Conservation (phyloP, 2,797 vertebrate genomes). For the Falco naumanni region DNA sequence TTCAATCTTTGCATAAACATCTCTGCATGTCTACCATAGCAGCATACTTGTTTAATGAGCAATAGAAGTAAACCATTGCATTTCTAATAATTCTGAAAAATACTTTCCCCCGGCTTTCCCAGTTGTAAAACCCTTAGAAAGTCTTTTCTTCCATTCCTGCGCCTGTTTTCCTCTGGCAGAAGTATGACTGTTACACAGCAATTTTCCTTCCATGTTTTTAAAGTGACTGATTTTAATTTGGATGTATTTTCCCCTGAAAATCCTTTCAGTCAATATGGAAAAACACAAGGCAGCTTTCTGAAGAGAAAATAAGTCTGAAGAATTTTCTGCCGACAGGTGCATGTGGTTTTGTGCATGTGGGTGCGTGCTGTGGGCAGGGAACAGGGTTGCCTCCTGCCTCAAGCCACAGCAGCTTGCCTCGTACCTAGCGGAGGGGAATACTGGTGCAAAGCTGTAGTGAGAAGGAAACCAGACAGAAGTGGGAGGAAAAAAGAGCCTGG, state of each 20-base stretch:
- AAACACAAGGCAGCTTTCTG: not conserved
- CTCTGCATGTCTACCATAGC: not conserved
- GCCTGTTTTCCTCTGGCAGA: not conserved
- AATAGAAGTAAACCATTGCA: not conserved
- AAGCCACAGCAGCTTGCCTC: not conserved
- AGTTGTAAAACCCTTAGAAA: not conserved
- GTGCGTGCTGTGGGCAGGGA: not conserved
- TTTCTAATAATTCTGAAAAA: not conserved
- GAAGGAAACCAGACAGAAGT: not conserved
- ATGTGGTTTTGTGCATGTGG: not conserved
- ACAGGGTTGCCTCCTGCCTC: fast-evolving
- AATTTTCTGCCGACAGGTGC: not conserved
- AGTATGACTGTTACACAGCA: not conserved
- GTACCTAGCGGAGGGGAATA: not conserved
- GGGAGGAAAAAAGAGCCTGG: not conserved
- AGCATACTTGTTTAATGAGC: not conserved
- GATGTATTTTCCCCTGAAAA: not conserved
- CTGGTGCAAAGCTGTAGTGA: not conserved
- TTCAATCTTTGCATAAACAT: not conserved
- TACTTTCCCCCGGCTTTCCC: not conserved
- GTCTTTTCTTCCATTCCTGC: not conserved
- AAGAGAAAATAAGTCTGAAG: not conserved
- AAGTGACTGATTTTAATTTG: slow-evolving; percentile 1
- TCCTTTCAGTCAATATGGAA: not conserved
- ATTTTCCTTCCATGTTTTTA: slow-evolving; percentile 2